Conservation (phyloP, 2,888 invertebrate genomes). For the Sesamia inferens region DNA sequence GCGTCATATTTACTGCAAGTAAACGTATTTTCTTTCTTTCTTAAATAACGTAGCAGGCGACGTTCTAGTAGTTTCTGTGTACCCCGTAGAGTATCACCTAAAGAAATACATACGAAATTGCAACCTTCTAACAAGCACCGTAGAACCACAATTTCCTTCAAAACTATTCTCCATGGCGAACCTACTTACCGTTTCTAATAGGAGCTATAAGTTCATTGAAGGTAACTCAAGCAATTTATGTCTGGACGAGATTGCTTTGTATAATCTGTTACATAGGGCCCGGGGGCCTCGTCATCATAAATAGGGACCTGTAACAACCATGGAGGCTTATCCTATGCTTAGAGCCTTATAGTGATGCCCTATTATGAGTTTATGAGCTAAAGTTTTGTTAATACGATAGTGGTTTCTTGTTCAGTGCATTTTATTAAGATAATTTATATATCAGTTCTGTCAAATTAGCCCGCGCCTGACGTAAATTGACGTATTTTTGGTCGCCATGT, state of each 20-base stretch:
- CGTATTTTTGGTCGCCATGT: too few relatives aligned
- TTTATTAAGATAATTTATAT: too few relatives aligned
- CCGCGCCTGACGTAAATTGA: too few relatives aligned
- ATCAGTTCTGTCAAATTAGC: too few relatives aligned
- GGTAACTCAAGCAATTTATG: conserved; percentile 83
- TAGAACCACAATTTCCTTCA: neutral
- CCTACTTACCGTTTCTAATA: conserved; percentile 70
- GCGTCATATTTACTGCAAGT: too few relatives aligned
- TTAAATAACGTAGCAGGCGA: neutral
- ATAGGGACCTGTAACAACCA: conserved; percentile 79
- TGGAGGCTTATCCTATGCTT: conserved; percentile 78
- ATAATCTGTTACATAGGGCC: conserved; percentile 75
- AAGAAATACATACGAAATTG: neutral
- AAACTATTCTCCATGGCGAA: conserved; percentile 12
- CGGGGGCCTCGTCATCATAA: conserved; percentile 74
- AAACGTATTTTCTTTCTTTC: too few relatives aligned
- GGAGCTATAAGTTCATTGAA: conserved; percentile 75
- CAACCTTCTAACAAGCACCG: too few relatives aligned
- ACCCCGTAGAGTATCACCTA: too few relatives aligned
- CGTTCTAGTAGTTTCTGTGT: neutral
- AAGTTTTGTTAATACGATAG: conserved; percentile 22
- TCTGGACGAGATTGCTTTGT: conserved; percentile 80
- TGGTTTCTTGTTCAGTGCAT: conserved; percentile 5
- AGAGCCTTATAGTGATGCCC: conserved; percentile 75
- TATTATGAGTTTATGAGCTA: conserved; percentile 38